These are phyloP conservation scores for Archilochus colubris DNA, from an alignment of 2,113 vertebrate species.

Conservation along the genomic window DNA sequence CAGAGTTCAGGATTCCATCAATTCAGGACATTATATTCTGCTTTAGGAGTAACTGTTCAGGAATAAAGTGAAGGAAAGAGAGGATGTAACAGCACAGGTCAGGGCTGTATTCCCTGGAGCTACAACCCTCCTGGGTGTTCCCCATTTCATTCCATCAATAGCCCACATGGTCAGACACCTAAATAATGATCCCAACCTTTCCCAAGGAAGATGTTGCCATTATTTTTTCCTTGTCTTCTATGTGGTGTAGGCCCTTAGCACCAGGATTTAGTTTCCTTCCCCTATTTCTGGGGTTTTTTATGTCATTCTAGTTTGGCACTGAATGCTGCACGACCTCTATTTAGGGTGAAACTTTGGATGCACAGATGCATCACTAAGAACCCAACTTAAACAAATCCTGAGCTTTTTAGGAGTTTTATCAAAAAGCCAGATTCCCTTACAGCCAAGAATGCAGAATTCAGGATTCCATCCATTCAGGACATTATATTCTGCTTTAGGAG, in stretches of 20 bases:
- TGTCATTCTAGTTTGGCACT: not conserved
- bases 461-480: not conserved
- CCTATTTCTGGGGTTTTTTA: not conserved
- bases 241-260: too few relatives aligned
- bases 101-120: not conserved
- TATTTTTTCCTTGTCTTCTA: not conserved
- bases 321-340: not conserved
- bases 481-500: not conserved
- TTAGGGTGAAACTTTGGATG: not conserved
- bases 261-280: not conserved
- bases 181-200: not conserved
- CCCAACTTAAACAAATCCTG: slow-evolving; percentile 23
- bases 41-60: not conserved
- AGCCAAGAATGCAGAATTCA: not conserved
- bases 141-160: not conserved
- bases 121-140: not conserved
- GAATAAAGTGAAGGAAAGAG: not conserved
- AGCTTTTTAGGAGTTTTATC: slow-evolving; percentile 15
- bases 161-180: not conserved
- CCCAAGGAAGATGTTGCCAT: not conserved
- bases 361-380: not conserved
- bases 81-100: not conserved
- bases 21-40: not conserved
- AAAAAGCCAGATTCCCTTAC: not conserved
- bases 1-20: not conserved